phyloP scores from a whole-genome alignment of 2,797 vertebrate species.

The Channallabes apus region DNA sequence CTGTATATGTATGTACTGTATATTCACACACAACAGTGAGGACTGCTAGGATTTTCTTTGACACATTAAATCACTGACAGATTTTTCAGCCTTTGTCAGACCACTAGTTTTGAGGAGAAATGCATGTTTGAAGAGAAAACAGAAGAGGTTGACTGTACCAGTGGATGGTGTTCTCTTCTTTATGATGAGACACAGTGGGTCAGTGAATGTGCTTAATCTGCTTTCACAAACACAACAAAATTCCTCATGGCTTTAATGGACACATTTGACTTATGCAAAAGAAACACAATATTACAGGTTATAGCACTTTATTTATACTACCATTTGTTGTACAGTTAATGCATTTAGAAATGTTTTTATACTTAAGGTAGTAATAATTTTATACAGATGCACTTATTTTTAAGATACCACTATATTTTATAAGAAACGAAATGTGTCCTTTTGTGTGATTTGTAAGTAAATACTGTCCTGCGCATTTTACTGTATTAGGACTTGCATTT shows the following conservation, averaged over 20 bases:
- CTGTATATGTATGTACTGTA: neutral
- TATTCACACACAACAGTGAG: neutral
- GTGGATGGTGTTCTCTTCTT: neutral
- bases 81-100: neutral
- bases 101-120: neutral
- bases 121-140: conserved; percentile 3
- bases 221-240: neutral
- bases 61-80: too few species aligned
- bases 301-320: conserved; percentile 20
- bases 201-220: neutral
- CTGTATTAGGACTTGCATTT: neutral
- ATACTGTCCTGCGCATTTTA: neutral
- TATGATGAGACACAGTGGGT: neutral
- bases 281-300: neutral
- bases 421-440: neutral
- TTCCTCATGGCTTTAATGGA: neutral
- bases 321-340: neutral
- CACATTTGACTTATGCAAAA: neutral
- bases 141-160: neutral
- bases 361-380: conserved; percentile 10
- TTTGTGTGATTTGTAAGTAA: conserved; percentile 1
- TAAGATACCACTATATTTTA: conserved; percentile 15
- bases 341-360: neutral
- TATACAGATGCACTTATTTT: conserved; percentile 26
- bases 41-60: neutral